A percentile compares a stretch with the other conserved stretches of the same genome.
Evolutionary conservation across 2,113 vertebrate species (phyloP).

Genomic region (Chaetodon trifascialis): DNA sequence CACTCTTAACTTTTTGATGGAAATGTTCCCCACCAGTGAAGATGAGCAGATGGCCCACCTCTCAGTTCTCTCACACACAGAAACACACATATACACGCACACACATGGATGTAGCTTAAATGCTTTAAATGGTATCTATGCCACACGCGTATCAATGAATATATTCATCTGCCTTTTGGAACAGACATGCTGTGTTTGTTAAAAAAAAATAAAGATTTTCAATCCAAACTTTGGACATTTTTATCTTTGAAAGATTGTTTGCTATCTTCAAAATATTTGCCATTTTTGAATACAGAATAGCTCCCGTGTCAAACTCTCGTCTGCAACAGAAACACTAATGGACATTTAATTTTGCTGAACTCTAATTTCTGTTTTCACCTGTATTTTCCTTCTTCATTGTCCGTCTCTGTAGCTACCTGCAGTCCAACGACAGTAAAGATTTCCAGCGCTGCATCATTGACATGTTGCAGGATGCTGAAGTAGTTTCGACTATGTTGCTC

Average conservation of each 20-base stretch:
- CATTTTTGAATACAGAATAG: not conserved
- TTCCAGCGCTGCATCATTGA: constrained; percentile 92
- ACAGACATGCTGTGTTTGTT: not conserved
- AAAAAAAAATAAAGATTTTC: not conserved
- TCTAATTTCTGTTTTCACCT: not conserved
- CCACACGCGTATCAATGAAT: constrained; percentile 10
- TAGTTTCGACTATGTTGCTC: constrained; percentile 93
- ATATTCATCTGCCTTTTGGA: not conserved
- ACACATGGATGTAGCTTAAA: constrained; percentile 3
- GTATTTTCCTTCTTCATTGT: not conserved
- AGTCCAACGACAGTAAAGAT: constrained; percentile 90
- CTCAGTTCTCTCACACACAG: constrained; percentile 31
- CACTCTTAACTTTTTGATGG: constrained; percentile 66
- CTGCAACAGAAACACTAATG: not conserved
- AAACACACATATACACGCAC: not conserved
- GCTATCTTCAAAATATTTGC: not conserved
- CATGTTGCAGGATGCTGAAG: constrained; percentile 91
- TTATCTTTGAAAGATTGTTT: not conserved
- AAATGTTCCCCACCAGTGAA: constrained; percentile 66
- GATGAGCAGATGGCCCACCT: constrained; percentile 76
- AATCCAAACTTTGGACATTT: not conserved
- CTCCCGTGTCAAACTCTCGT: not conserved
- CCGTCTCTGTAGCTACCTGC: constrained; percentile 87
- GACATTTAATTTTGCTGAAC: not conserved
- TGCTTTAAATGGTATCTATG: constrained; percentile 4